These are phyloP conservation scores for Oenanthe oenanthe DNA, from an alignment of 2,113 vertebrate genomes.

Conservation along the genomic window DNA sequence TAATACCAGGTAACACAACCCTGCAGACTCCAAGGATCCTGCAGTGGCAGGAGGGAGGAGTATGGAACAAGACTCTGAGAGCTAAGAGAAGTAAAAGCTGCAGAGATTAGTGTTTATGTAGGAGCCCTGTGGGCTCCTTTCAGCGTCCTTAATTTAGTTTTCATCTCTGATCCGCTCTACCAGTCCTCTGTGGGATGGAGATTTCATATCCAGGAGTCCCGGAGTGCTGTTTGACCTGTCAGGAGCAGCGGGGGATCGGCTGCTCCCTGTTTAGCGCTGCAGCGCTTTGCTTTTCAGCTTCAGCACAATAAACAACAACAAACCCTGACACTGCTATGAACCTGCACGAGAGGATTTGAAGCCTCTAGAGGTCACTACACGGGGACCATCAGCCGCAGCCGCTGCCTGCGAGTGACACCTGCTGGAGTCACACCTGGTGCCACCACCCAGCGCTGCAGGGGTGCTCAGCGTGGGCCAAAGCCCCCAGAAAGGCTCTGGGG, in stretches of 20 bases:
- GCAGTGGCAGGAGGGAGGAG: not conserved
- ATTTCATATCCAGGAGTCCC: not conserved
- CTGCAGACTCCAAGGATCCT: not conserved
- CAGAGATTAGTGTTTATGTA: not conserved
- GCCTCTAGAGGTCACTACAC: constrained; percentile 31
- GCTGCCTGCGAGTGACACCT: constrained; percentile 63
- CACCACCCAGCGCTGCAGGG: not conserved
- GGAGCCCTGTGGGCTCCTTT: not conserved
- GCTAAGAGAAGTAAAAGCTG: not conserved
- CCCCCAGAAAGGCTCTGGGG: not conserved
- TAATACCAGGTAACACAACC: not conserved
- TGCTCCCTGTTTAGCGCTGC: not conserved
- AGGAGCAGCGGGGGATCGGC: not conserved
- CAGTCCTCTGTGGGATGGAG: not conserved
- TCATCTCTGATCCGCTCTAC: not conserved
- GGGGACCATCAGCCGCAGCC: not conserved
- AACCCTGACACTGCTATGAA: not conserved
- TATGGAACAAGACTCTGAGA: not conserved
- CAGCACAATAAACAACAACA: not conserved
- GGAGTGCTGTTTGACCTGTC: not conserved
- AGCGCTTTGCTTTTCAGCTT: not conserved
- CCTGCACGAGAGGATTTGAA: not conserved
- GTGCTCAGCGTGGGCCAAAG: not conserved
- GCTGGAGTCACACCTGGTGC: constrained; percentile 5
- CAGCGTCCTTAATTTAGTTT: not conserved